Base-by-base conservation (phyloP, 2,888 invertebrate genomes). In the Cryptocheilus praepositus region DNA sequence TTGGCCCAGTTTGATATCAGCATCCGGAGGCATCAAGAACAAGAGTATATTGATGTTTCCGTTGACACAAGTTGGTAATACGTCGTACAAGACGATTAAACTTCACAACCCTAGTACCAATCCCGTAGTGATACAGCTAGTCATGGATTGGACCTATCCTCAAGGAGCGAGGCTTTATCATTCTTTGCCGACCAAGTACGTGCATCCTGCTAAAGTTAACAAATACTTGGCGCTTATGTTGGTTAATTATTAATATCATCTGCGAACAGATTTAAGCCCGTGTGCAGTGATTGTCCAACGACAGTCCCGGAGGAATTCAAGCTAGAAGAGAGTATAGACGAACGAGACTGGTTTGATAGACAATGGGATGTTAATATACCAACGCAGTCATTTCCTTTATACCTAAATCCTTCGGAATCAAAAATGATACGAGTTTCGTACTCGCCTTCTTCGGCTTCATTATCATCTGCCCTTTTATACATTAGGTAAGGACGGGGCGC, bases 31-130 rank as follows among this genome's bases (percentile, higher is more conserved):
- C 67, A 61, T 69, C 56, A 89, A 89, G 65, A 90, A 91, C 74
- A 89, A 88, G 76, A 90, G 88, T 44, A 78, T 89, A 36, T 85
- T 94, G 59, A 90, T 89, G 74, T 95, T 95, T 88, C 94, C 95
- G 5, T 88, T 94, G 36, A 94, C 95, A 0, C 94, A 95, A 89
- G 92, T 95, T 64, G 94, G 94, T 65, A 94, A 94, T 85, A 90
- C 91, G 62, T 91, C 92, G 46, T 89, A 92, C 81, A 91, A 92
- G 84, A 92, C 92, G 67, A 89, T 96, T 79, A 91, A 92, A 61
- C 89, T 95, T 76, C 91, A 92, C 85, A 97, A 96, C 90, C 96
- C 96, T 43, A 91, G 92, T 57, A 92, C 92, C 71, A 91, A 91
- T 82, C 91, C 93, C 70, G 88, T 96, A 68, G 89, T 95, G 67